Conservation (phyloP, 1,140 invertebrate species). For the Pachypeltis micranthus region DNA sequence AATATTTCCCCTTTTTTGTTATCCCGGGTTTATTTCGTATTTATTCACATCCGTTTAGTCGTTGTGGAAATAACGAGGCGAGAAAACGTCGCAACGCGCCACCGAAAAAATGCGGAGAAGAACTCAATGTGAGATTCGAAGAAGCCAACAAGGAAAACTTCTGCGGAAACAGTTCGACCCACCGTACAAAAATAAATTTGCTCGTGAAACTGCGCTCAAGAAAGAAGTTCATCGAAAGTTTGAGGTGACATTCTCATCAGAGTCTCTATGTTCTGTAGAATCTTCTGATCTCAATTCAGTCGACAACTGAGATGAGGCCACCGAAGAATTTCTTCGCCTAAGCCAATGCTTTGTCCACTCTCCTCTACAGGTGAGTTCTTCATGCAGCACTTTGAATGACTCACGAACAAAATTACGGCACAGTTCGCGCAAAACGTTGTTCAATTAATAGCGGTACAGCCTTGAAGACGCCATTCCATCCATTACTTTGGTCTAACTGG, state of each 20-base stretch:
- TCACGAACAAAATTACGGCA: no score
- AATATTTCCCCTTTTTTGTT: not conserved
- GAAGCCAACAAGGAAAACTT: not conserved
- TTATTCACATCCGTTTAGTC: not conserved
- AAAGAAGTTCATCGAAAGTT: no score
- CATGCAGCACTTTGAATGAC: no score
- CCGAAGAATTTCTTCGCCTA: no score
- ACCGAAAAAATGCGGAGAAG: not conserved
- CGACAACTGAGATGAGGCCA: no score
- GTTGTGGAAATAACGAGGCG: not conserved
- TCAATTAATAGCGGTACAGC: not conserved
- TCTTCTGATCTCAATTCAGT: no score
- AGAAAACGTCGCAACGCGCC: not conserved
- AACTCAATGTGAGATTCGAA: not conserved
- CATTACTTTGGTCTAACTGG: not conserved
- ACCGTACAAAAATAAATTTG: no score
- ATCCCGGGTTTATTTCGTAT: not conserved
- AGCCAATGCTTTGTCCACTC: not conserved
- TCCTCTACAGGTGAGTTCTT: no score
- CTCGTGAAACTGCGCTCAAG: no score
- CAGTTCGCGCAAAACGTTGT: not conserved
- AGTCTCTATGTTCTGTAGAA: no score
- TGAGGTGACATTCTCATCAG: no score
- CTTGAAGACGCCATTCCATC: slow-evolving; percentile 15
- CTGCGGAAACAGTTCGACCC: not conserved